phyloP scores from a whole-genome alignment of 2,113 vertebrate genomes.

The Brachyistius frenatus region DNA sequence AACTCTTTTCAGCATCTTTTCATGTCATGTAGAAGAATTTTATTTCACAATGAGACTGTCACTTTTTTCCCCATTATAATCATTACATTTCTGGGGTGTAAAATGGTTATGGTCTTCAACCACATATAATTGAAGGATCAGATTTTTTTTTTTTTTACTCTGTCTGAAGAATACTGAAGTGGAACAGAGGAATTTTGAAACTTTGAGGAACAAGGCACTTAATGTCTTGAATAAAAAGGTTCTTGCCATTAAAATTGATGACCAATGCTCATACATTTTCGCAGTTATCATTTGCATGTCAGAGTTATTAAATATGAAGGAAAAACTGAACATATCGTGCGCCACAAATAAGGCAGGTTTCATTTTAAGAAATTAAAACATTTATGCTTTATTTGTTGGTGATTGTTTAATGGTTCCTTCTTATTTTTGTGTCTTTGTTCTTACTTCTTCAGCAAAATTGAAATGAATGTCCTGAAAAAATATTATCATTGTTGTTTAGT shows the following conservation, averaged over 20 bases:
- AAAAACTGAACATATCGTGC: neutral
- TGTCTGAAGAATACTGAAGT: neutral
- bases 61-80: slow-evolving; percentile 52
- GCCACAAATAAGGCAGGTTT: neutral
- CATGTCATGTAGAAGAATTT: slow-evolving; percentile 1
- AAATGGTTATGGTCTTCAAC: slow-evolving; percentile 45
- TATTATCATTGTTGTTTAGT: too few relatives aligned
- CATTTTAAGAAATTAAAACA: neutral
- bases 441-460: too few relatives aligned
- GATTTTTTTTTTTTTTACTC: slow-evolving; percentile 2
- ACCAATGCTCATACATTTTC: neutral
- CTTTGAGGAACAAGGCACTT: neutral
- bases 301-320: neutral
- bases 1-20: slow-evolving; percentile 6
- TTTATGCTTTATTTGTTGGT: too few relatives aligned
- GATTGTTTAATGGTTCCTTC: too few relatives aligned
- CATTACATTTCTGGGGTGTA: slow-evolving; percentile 37
- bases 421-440: too few relatives aligned
- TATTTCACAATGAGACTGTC: slow-evolving; percentile 41
- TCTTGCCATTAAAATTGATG: neutral
- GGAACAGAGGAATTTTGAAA: slow-evolving; percentile 3
- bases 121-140: slow-evolving; percentile 35
- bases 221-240: neutral
- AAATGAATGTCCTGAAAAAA: too few relatives aligned
- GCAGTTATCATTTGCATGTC: neutral